Conservation (phyloP, 2,888 invertebrate genomes). For the Lycia hirtaria region DNA sequence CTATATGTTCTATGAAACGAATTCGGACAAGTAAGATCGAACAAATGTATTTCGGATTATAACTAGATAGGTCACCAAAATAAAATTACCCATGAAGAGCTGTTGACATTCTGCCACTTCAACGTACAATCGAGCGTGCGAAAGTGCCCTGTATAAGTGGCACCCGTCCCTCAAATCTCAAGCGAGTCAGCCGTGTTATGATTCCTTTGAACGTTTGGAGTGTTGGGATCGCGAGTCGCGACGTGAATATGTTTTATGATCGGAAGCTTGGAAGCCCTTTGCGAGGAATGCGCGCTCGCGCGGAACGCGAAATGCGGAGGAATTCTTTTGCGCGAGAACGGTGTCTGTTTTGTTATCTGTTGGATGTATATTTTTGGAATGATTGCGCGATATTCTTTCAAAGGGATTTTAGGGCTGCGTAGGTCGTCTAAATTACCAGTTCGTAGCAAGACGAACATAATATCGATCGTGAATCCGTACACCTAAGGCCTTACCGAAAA, state of each 20-base stretch:
- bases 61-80: background rate
- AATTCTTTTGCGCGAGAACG: background rate
- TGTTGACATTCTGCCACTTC: slow-evolving; percentile 1
- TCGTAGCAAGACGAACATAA: no score
- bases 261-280: slow-evolving; percentile 12
- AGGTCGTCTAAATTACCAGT: no score
- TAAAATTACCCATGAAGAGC: slow-evolving; percentile 8
- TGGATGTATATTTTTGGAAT: background rate
- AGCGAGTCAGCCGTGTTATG: slow-evolving; percentile 7
- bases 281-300: slow-evolving; percentile 7
- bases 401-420: no score
- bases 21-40: no score
- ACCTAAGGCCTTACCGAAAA: no score
- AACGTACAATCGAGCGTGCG: slow-evolving; percentile 5
- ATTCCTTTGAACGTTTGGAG: slow-evolving; percentile 21
- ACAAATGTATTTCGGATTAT: no score
- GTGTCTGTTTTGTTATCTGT: background rate
- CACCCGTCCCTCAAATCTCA: slow-evolving; percentile 11
- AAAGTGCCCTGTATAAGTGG: slow-evolving; percentile 11
- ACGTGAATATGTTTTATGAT: slow-evolving; percentile 18
- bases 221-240: slow-evolving; percentile 8
- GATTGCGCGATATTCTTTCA: background rate
- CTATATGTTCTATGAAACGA: no score
- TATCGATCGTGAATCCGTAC: no score
- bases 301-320: slow-evolving; percentile 15